Percentiles rank a stretch among this genome's conserved stretches.
Evolutionary conservation across 1,140 invertebrate species (phyloP).

Genomic region (Pachyrhynchus sulphureomaculatus): DNA sequence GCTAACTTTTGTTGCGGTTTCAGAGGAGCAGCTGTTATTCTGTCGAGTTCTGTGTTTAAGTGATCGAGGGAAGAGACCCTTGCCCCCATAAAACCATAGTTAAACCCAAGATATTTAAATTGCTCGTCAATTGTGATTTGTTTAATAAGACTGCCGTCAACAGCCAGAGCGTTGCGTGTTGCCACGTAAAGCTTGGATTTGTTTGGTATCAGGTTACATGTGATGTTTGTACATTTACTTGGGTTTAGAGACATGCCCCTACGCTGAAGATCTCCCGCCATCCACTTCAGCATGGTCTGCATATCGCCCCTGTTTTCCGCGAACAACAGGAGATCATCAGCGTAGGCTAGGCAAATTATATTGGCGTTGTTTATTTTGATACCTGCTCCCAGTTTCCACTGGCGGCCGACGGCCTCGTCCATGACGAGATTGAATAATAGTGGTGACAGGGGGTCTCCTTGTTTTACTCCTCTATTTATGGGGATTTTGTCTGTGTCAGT

Average conservation of each 20-base stretch:
- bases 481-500: conserved; percentile 28
- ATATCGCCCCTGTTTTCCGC: too few relatives aligned
- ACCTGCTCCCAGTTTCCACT: neutral
- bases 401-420: conserved; percentile 41
- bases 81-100: neutral
- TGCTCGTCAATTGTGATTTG: neutral
- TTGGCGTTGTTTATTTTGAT: neutral
- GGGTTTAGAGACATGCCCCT: neutral
- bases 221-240: neutral
- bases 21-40: conserved; percentile 11
- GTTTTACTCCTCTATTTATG: conserved; percentile 45
- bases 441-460: conserved; percentile 55
- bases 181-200: neutral
- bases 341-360: conserved; percentile 3
- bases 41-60: neutral
- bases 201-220: neutral
- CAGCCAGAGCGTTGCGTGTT: neutral
- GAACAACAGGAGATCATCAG: conserved; percentile 7
- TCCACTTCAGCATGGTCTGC: too few relatives aligned
- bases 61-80: neutral
- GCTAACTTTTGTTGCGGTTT: conserved; percentile 30
- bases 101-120: conserved; percentile 9
- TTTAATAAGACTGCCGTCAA: neutral
- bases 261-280: too few relatives aligned
- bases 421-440: conserved; percentile 55